Base-by-base conservation (phyloP, 2,797 vertebrate species). In the Avahi laniger region DNA sequence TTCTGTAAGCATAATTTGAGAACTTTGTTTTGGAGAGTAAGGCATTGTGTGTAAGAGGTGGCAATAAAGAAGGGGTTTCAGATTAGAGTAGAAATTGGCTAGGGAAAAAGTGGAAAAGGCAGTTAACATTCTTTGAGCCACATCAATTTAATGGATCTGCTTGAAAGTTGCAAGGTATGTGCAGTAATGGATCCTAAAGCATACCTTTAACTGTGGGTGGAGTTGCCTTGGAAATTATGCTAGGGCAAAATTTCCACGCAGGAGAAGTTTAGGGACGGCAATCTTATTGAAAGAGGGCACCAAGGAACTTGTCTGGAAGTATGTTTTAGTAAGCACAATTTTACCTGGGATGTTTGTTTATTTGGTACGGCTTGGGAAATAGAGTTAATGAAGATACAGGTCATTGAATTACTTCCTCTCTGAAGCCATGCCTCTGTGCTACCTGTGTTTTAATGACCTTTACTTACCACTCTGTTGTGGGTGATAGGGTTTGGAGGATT, bases 1-100 rank as follows among this genome's bases (percentile, higher is more conserved):
- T 89, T 93, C 54, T 94, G 76, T 69, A 81, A 87, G 38, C 11
- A 52, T 84, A 87, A 94, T 46, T 52, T 46, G 24, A 83, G n/a
- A 48, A 61, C 79, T 89, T 95, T 78, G 41, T 81, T 88, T 93
- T 75, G 69, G 70, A 93, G 38, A 12, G 4, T 52, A 52, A 93
- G 63, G 70, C 33, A 24, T 67, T 75, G 38, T 69, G 22, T 75
- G 26, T 81, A 73, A 90, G 41, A 20, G 10, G 13, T 86, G n/a
- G 33, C 76, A 35, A 28, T 92, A 92, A 79, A 35, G 43, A 67
- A 46, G 28, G 26, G 30, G 22, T 92, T 92, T 87, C 61, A 52
- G 61, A 48, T 15, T 82, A 46, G 65, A 86, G 14, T 41, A 67
- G 88, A 72, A 89, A 94, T 59, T 81, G 38, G 38, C 38, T 81